Percentiles rank a stretch among this genome's conserved stretches.
These are phyloP conservation scores for Thalassarche chlororhynchos DNA, from an alignment of 2,113 vertebrate species.

Conservation along the genomic window DNA sequence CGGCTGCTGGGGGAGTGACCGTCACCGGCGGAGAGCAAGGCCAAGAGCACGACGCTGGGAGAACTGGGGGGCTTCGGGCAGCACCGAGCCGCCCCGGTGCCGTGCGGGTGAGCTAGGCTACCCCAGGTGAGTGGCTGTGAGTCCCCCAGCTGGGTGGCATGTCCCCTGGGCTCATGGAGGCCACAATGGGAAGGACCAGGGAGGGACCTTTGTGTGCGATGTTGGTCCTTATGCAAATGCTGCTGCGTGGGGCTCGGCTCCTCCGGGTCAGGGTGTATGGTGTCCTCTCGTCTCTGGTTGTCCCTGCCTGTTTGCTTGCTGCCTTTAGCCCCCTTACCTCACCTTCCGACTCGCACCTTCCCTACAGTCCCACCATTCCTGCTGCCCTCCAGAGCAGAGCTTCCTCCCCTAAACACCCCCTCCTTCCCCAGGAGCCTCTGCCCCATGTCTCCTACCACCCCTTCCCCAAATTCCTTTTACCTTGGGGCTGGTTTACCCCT, in stretches of 20 bases:
- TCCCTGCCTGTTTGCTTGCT: not conserved
- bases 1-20: not conserved
- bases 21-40: rapidly evolving
- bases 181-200: rapidly evolving
- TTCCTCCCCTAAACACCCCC: no score
- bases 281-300: not conserved
- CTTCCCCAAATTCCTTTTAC: not conserved
- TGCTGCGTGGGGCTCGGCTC: rapidly evolving
- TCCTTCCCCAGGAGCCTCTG: not conserved
- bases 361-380: not conserved
- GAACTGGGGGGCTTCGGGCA: not conserved
- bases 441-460: rapidly evolving
- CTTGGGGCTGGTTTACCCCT: rapidly evolving
- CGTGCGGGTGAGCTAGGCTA: not conserved
- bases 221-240: rapidly evolving
- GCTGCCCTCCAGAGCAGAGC: not conserved
- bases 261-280: rapidly evolving
- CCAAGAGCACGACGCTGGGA: not conserved
- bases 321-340: not conserved
- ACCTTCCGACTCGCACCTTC: not conserved
- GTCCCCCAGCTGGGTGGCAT: rapidly evolving
- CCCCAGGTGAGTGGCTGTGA: slow-evolving; percentile 7
- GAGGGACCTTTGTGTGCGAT: not conserved
- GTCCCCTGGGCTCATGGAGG: not conserved
- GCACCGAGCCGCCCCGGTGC: not conserved